These are phyloP conservation scores for Shargacucullia verbasci DNA, from an alignment of 2,888 invertebrate genomes.

Conservation along the genomic window DNA sequence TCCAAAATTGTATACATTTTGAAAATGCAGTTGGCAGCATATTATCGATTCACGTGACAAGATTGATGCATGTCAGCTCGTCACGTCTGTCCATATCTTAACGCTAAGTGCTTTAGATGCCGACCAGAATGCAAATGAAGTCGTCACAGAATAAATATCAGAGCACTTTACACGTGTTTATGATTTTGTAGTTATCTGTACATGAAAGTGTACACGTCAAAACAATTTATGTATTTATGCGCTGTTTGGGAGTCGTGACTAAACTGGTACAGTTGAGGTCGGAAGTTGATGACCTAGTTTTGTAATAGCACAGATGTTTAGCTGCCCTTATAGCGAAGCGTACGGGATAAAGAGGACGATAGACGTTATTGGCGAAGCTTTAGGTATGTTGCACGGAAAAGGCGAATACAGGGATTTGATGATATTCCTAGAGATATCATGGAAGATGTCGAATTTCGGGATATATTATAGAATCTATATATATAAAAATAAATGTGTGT, in stretches of 20 bases:
- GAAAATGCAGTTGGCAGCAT: constrained; percentile 26
- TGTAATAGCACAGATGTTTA: constrained; percentile 2
- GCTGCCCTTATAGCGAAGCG: background rate
- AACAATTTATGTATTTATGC: constrained; percentile 47
- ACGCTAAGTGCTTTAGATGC: constrained; percentile 77
- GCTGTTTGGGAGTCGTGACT: constrained; percentile 19
- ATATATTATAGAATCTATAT: too few relatives aligned
- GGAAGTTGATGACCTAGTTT: constrained; percentile 36
- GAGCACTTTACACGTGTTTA: constrained; percentile 67
- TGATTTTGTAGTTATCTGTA: constrained; percentile 60
- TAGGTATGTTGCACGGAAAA: too few relatives aligned
- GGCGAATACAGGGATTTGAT: too few relatives aligned
- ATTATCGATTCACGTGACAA: constrained; percentile 70
- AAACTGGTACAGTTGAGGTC: constrained; percentile 26
- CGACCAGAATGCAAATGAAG: constrained; percentile 76
- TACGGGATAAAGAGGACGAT: too few relatives aligned
- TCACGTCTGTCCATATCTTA: constrained; percentile 70
- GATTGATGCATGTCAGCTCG: constrained; percentile 77
- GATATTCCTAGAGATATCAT: too few relatives aligned
- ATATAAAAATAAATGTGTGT: too few relatives aligned
- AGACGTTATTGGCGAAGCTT: too few relatives aligned
- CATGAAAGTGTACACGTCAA: constrained; percentile 51
- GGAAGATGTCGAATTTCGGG: too few relatives aligned
- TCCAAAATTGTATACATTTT: constrained; percentile 4
- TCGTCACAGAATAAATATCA: constrained; percentile 54